Evolutionary conservation across 2,113 vertebrate genomes (phyloP), one percentile per base, ranked within the genome.

Genomic region (Calidris pygmaea): DNA sequence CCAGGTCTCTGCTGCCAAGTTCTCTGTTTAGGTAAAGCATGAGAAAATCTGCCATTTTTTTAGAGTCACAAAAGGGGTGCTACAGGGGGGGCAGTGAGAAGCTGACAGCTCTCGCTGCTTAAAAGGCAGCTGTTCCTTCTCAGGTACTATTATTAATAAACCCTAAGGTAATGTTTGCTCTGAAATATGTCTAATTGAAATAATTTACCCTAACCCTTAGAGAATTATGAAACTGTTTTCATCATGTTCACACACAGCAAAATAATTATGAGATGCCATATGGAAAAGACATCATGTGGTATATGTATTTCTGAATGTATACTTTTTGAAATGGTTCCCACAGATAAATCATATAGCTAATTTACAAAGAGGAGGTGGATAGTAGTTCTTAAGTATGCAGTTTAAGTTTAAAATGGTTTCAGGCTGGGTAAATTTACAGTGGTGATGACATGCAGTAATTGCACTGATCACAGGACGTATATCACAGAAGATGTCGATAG

Each of bases 101-200:
- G 96, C 93, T 97, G 97, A 98, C 97, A 98, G 98, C 98, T 98
- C 98, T 99, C 89, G 12, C 97, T 96, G 97, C 97, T 98, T 98
- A 98, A 98, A 98, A 98, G 98, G 98, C 99, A 99, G 99, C 99
- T 99, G 99, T 99, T 99, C 98, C 98, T 98, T 99, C 98, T 98
- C 98, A 99, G 99, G 99, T 99, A 99, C 98, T 98, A 98, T 99
- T 99, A 99, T 98, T 98, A 99, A 98, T 98, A 97, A 98, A 98
- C 98, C 98, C 98, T 98, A 98, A 98, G 98, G 98, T 98, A 98
- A 97, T 98, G 97, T 98, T 98, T 98, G 97, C 97, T 98, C 98
- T 98, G 97, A 98, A 98, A 98, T 98, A 98, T 96, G 97, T 98
- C 98, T 98, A 98, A 98, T 98, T 98, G 98, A 98, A 98, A 98